These are phyloP conservation scores for Rhinolophus ferrumequinum DNA, from an alignment of 2,113 vertebrate species.

Conservation along the genomic window DNA sequence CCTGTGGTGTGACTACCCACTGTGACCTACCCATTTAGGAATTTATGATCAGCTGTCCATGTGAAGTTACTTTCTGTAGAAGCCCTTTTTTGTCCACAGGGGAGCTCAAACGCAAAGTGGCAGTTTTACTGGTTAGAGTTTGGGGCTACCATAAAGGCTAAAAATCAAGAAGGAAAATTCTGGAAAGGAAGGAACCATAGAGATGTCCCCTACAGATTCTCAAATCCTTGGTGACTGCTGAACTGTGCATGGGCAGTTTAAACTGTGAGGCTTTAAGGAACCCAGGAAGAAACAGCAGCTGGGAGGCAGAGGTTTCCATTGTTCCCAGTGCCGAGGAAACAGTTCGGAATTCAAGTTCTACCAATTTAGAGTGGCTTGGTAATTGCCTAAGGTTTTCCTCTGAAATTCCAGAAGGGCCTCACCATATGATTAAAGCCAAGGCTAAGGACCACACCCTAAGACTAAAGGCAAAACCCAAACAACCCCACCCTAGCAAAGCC, in stretches of 20 bases:
- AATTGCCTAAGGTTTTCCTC: slow-evolving; percentile 11
- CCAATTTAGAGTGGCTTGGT: not conserved
- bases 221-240: not conserved
- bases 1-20: not conserved
- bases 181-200: not conserved
- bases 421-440: slow-evolving; percentile 36
- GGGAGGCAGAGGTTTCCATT: not conserved
- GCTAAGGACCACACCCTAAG: not conserved
- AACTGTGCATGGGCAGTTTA: not conserved
- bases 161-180: not conserved
- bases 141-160: not conserved
- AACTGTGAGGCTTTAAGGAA: not conserved
- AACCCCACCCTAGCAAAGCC: not conserved
- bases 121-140: not conserved
- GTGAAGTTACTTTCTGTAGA: no score
- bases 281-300: not conserved
- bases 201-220: not conserved
- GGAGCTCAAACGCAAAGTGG: not conserved
- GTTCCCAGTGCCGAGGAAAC: not conserved
- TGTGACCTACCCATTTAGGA: not conserved
- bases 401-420: slow-evolving; percentile 21
- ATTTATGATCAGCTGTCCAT: not conserved
- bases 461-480: not conserved
- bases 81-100: not conserved
- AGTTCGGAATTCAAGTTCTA: not conserved